Percentiles rank a stretch among this genome's conserved stretches.
Evolutionary conservation across 23 tunicate genomes (phyloP).

Genomic region (Styela clava): DNA sequence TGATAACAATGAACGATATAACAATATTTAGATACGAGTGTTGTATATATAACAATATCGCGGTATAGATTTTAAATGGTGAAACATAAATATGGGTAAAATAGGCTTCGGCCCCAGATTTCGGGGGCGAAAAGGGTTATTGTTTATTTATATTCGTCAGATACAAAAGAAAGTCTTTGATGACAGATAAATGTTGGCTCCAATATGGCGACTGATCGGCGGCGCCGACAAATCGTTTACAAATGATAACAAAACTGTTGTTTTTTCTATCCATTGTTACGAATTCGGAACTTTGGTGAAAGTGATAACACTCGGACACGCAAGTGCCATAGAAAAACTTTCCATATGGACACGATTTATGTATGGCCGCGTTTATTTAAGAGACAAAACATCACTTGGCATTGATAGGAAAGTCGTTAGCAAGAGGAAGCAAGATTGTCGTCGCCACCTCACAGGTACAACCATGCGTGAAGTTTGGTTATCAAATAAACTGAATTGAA

Average conservation of each 20-base stretch:
- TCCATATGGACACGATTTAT: neutral
- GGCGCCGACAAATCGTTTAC: neutral
- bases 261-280: neutral
- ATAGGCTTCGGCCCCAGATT: neutral
- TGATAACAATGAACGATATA: neutral
- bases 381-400: neutral
- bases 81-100: neutral
- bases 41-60: neutral
- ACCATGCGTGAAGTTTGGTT: neutral
- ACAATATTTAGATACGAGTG: neutral
- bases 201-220: neutral
- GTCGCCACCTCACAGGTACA: neutral
- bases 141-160: neutral
- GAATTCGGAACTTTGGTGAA: neutral
- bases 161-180: neutral
- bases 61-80: neutral
- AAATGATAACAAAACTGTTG: neutral
- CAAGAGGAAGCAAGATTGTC: neutral
- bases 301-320: neutral
- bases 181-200: neutral
- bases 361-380: neutral
- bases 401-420: neutral
- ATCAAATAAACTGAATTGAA: neutral
- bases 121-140: neutral
- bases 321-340: neutral